Percentiles rank a stretch among this genome's conserved stretches.
Evolutionary conservation across 2,888 invertebrate genomes (phyloP).

Genomic region (Strigamia crassipes): DNA sequence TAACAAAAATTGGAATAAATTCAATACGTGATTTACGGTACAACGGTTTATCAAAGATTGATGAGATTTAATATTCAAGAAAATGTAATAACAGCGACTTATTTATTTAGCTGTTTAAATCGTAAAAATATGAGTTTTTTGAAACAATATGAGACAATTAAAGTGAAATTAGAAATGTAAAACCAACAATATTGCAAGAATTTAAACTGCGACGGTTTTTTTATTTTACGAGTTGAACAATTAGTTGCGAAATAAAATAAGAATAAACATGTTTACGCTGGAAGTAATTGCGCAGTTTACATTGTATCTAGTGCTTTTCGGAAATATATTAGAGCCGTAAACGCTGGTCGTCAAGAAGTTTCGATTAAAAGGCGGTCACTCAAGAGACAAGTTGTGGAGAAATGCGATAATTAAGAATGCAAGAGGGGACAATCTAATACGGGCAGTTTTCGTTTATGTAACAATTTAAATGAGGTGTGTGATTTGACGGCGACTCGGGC

Average conservation of each 20-base stretch:
- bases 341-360: background rate
- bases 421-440: slow-evolving; percentile 24
- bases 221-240: background rate
- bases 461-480: slow-evolving; percentile 29
- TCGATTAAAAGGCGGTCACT: slow-evolving; percentile 33
- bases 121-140: too few species aligned
- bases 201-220: background rate
- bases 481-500: background rate
- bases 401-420: slow-evolving; percentile 20
- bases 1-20: background rate
- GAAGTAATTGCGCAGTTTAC: background rate
- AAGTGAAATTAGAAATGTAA: too few species aligned
- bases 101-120: too few species aligned
- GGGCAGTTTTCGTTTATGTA: slow-evolving; percentile 1
- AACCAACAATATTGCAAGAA: too few species aligned
- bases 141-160: too few species aligned
- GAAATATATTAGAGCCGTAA: slow-evolving; percentile 11
- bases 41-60: background rate
- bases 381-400: background rate
- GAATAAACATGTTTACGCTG: background rate
- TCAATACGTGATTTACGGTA: background rate
- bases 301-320: background rate
- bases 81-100: too few species aligned
- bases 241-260: background rate
- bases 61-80: background rate